Percentiles rank a stretch among this genome's conserved stretches.
These are phyloP conservation scores for Campoplex nolae DNA, from an alignment of 2,888 invertebrate genomes.

Conservation along the genomic window DNA sequence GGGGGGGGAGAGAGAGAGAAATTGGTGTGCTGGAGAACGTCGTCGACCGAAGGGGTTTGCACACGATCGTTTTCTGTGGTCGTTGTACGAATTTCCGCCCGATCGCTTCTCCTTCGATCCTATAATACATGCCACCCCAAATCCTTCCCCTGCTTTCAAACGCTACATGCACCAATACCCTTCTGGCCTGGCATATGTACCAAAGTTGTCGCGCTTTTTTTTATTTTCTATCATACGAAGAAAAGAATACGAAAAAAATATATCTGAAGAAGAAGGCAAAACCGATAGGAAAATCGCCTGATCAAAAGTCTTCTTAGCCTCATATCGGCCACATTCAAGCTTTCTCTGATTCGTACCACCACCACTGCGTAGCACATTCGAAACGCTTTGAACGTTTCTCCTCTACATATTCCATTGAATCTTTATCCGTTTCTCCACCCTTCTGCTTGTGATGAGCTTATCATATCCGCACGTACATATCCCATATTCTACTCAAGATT, in stretches of 20 bases:
- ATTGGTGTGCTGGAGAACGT: slow-evolving; percentile 29
- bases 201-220: neutral
- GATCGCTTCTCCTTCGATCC: slow-evolving; percentile 44
- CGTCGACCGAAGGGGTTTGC: slow-evolving; percentile 37
- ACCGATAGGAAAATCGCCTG: neutral
- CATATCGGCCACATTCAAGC: neutral
- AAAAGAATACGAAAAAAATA: slow-evolving; percentile 3
- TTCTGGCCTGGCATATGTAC: neutral
- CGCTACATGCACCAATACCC: neutral
- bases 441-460: slow-evolving; percentile 40
- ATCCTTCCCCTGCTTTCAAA: slow-evolving; percentile 9
- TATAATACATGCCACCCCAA: slow-evolving; percentile 38
- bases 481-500: slow-evolving; percentile 24
- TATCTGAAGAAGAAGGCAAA: neutral
- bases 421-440: slow-evolving; percentile 29
- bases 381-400: slow-evolving; percentile 14
- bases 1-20: slow-evolving; percentile 3
- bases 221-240: neutral
- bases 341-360: slow-evolving; percentile 6
- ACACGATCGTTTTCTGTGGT: slow-evolving; percentile 52
- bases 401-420: slow-evolving; percentile 19
- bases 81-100: slow-evolving; percentile 55
- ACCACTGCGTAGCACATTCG: neutral
- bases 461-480: slow-evolving; percentile 10
- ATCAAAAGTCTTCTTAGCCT: slow-evolving; percentile 17